Percentiles rank a stretch among this genome's conserved stretches.
Conservation (phyloP, 2,888 invertebrate species). For the Pandemis heparana region DNA sequence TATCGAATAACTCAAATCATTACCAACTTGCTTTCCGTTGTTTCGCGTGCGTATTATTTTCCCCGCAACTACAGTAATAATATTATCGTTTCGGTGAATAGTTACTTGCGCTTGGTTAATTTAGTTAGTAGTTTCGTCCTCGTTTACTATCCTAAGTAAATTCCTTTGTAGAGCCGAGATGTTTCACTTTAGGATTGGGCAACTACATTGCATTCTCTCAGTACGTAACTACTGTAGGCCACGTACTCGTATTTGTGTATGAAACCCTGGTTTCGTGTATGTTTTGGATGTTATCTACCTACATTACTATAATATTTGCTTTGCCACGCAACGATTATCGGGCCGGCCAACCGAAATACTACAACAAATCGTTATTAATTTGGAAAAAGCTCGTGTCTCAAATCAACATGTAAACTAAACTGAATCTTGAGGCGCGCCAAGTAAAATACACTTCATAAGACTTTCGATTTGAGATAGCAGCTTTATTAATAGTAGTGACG, state of each 20-base stretch:
- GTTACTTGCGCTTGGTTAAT: conserved; percentile 46
- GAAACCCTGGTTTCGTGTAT: neutral
- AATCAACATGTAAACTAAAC: too few relatives aligned
- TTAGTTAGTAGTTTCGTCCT: conserved; percentile 46
- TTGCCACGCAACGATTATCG: too few relatives aligned
- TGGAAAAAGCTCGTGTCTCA: too few relatives aligned
- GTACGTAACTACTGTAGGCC: conserved; percentile 1
- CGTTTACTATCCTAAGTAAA: conserved; percentile 42
- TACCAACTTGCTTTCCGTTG: neutral
- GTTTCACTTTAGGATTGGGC: conserved; percentile 17
- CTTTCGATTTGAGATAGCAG: too few relatives aligned
- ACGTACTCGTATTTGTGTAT: neutral
- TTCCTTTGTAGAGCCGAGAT: conserved; percentile 46
- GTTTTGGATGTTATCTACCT: too few relatives aligned
- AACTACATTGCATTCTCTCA: neutral
- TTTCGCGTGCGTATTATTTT: conserved; percentile 6
- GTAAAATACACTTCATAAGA: too few relatives aligned
- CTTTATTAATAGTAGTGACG: too few relatives aligned
- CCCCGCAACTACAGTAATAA: conserved; percentile 7
- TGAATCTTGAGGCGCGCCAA: too few relatives aligned
- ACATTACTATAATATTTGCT: too few relatives aligned
- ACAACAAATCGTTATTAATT: too few relatives aligned
- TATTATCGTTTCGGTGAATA: conserved; percentile 14
- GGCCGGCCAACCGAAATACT: too few relatives aligned
- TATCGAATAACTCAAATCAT: neutral